A percentile compares a stretch with the other conserved stretches of the same genome.
phyloP scores from a whole-genome alignment of 1,140 invertebrate species.

The Paracyclopina nana region DNA sequence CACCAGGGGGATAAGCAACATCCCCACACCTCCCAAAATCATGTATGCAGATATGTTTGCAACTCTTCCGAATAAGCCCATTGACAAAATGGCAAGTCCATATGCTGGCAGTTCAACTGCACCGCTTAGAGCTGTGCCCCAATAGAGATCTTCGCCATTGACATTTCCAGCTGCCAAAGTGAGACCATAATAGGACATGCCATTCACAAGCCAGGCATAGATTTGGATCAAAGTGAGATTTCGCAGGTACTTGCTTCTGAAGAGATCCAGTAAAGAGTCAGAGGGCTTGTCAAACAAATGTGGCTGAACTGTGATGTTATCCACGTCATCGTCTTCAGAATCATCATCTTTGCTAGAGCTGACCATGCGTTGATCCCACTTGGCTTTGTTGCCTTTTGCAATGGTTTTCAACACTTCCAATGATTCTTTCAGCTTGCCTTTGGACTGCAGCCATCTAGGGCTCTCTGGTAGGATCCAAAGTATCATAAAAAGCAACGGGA shows the following conservation, averaged over 20 bases:
- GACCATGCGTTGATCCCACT: too few relatives aligned
- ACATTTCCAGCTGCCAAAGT: background rate
- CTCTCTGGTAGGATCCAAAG: background rate
- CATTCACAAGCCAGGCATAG: background rate
- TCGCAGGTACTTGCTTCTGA: too few relatives aligned
- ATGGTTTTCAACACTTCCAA: too few relatives aligned
- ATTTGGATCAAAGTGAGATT: constrained; percentile 1
- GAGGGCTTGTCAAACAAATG: too few relatives aligned
- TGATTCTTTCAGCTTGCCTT: too few relatives aligned
- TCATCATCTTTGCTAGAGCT: too few relatives aligned
- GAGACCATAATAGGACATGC: background rate
- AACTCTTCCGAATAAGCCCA: background rate
- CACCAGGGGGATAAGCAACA: too few relatives aligned
- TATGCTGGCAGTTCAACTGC: background rate
- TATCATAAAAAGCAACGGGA: background rate
- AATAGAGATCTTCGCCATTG: background rate
- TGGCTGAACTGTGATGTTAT: too few relatives aligned
- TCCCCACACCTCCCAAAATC: constrained; percentile 18
- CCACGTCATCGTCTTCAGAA: too few relatives aligned
- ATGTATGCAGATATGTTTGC: background rate
- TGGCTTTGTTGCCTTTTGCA: too few relatives aligned
- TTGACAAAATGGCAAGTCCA: background rate
- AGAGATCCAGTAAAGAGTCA: too few relatives aligned
- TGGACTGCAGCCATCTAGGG: background rate
- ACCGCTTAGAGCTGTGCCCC: background rate